These are phyloP conservation scores for Megamerina dolium DNA, from an alignment of 2,888 invertebrate genomes.

Conservation along the genomic window DNA sequence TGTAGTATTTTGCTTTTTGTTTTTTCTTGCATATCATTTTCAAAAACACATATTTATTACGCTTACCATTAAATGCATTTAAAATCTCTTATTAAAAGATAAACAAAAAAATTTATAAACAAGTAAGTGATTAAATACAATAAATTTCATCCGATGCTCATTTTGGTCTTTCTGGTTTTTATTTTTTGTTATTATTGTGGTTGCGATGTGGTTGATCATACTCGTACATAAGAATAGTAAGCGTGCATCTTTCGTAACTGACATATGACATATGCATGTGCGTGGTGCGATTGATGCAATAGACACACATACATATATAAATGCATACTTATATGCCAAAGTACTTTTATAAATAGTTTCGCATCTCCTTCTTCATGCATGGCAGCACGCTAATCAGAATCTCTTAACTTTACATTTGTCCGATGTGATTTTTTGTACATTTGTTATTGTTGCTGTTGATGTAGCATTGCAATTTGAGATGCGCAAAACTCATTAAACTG, in stretches of 20 bases:
- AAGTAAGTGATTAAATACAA: slow-evolving; percentile 9
- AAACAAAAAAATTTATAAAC: not conserved
- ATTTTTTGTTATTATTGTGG: slow-evolving; percentile 3
- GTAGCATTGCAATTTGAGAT: slow-evolving; percentile 34
- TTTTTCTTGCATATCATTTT: too few species aligned
- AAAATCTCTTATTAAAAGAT: slow-evolving; percentile 16
- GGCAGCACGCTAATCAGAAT: slow-evolving; percentile 46
- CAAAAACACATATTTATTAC: too few species aligned
- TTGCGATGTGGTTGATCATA: not conserved
- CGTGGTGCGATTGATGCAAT: slow-evolving; percentile 11
- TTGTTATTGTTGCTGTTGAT: slow-evolving; percentile 24
- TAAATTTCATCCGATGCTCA: slow-evolving; percentile 16
- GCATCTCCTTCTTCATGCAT: slow-evolving; percentile 36
- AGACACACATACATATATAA: slow-evolving; percentile 3
- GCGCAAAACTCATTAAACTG: slow-evolving; percentile 45
- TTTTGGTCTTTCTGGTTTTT: slow-evolving; percentile 7
- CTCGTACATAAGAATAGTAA: not conserved
- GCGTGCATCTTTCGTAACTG: slow-evolving; percentile 16
- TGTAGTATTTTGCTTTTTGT: too few species aligned
- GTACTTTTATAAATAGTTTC: too few species aligned
- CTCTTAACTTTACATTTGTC: too few species aligned
- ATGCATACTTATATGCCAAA: slow-evolving; percentile 4
- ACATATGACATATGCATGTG: slow-evolving; percentile 24
- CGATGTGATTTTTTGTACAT: too few species aligned
- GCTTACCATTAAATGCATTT: not conserved